These are phyloP conservation scores for Xestoiulus laeticollis DNA, from an alignment of 2,888 invertebrate genomes.

Conservation along the genomic window DNA sequence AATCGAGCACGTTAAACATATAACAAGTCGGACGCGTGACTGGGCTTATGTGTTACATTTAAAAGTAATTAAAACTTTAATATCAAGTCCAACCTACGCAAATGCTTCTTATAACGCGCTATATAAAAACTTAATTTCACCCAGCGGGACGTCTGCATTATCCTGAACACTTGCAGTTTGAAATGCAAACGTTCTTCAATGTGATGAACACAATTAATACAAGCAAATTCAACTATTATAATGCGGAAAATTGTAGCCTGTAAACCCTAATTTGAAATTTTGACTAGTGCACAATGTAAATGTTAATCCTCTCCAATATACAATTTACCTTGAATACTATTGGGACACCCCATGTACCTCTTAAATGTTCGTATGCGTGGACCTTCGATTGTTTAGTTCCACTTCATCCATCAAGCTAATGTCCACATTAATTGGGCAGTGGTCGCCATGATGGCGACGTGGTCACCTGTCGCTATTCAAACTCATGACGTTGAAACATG, in stretches of 20 bases:
- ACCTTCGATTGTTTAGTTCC: not conserved
- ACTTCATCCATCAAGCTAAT: not conserved
- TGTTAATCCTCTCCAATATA: too few relatives aligned
- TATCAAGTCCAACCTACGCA: slow-evolving; percentile 15
- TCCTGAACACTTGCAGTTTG: not conserved
- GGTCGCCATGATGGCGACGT: slow-evolving; percentile 36
- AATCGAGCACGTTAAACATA: not conserved
- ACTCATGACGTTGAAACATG: not conserved
- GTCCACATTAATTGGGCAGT: slow-evolving; percentile 39
- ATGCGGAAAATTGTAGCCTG: too few relatives aligned
- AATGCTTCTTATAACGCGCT: not conserved
- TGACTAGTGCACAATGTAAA: too few relatives aligned
- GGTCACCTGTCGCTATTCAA: slow-evolving; percentile 23
- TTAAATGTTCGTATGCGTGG: not conserved
- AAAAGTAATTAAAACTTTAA: slow-evolving; percentile 39
- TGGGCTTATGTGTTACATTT: not conserved
- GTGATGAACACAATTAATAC: not conserved
- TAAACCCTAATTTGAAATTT: not conserved
- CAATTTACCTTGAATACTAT: not conserved
- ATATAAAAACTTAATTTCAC: not conserved
- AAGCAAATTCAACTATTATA: not conserved
- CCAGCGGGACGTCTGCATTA: slow-evolving; percentile 27
- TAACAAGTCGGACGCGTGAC: not conserved
- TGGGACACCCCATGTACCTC: not conserved
- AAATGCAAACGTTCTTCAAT: not conserved